Conservation (phyloP, 1,140 invertebrate species). For the Xylocopa sonorina region DNA sequence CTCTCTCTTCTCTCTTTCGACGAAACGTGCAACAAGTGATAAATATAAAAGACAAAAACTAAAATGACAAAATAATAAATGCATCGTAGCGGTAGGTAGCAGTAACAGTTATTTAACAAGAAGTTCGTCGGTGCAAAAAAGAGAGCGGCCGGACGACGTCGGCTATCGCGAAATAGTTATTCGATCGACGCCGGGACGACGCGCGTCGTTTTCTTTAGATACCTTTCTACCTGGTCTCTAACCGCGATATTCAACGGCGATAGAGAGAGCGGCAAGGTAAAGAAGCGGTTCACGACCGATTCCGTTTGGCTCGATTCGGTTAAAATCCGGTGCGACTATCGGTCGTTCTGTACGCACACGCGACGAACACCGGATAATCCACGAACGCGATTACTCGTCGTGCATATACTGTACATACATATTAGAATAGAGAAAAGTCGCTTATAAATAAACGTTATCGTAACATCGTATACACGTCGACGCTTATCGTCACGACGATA, state of each 20-base stretch:
- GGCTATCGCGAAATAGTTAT: slow-evolving; percentile 59
- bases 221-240: not conserved
- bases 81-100: slow-evolving; percentile 37
- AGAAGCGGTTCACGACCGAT: not conserved
- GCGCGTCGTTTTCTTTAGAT: slow-evolving; percentile 18
- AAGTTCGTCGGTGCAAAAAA: not conserved
- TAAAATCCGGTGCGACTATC: not conserved
- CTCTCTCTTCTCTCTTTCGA: slow-evolving; percentile 3
- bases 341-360: not conserved
- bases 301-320: not conserved
- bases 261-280: not conserved
- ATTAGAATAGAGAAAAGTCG: slow-evolving; percentile 51
- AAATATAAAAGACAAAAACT: slow-evolving; percentile 43
- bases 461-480: slow-evolving; percentile 47
- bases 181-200: slow-evolving; percentile 50
- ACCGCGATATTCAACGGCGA: slow-evolving; percentile 10
- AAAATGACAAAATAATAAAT: slow-evolving; percentile 41
- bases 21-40: slow-evolving; percentile 45
- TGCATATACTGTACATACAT: slow-evolving; percentile 40
- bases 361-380: slow-evolving; percentile 30
- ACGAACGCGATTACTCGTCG: slow-evolving; percentile 14
- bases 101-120: slow-evolving; percentile 15
- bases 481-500: slow-evolving; percentile 19
- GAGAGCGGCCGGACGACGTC: slow-evolving; percentile 41
- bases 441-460: slow-evolving; percentile 52